A percentile compares a stretch with the other conserved stretches of the same genome.
Conservation (phyloP, 2,888 invertebrate species). For the Carabus problematicus region DNA sequence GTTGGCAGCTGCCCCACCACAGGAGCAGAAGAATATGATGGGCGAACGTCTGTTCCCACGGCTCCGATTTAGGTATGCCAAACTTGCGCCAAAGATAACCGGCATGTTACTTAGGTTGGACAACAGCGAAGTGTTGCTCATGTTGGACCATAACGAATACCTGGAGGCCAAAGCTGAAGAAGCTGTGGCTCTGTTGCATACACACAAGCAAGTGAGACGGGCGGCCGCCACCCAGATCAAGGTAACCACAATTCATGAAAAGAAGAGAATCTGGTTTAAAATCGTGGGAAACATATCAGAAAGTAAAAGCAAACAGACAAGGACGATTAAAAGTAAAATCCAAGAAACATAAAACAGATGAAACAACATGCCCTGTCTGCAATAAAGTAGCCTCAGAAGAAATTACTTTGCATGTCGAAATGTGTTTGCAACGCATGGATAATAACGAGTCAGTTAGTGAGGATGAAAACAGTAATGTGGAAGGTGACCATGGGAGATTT, state of each 20-base stretch:
- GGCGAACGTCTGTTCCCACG: conserved; percentile 98
- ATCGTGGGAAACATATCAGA: conserved; percentile 77
- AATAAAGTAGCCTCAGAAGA: conserved; percentile 73
- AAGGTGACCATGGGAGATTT: conserved; percentile 65
- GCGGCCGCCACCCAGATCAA: conserved; percentile 69
- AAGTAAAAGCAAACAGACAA: conserved; percentile 77
- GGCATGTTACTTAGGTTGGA: conserved; percentile 99
- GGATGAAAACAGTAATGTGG: conserved; percentile 82
- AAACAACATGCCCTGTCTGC: conserved; percentile 81
- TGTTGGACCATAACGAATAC: conserved; percentile 96
- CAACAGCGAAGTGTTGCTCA: conserved; percentile 96
- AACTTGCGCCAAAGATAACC: conserved; percentile 96
- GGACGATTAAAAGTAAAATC: conserved; percentile 70
- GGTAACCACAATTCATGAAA: too few species aligned
- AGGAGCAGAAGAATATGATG: conserved; percentile 99
- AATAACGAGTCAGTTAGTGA: conserved; percentile 63
- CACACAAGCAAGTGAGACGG: conserved; percentile 95
- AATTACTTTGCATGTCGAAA: conserved; percentile 75
- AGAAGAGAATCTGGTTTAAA: conserved; percentile 65
- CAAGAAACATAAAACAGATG: conserved; percentile 71
- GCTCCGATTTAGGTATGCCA: conserved; percentile 92
- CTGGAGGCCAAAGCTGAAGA: conserved; percentile 97
- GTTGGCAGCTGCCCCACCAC: conserved; percentile 93
- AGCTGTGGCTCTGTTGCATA: conserved; percentile 97
- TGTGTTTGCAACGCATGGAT: conserved; percentile 67